Conservation (phyloP, 2,888 invertebrate genomes). For the Rhagonycha fulva region DNA sequence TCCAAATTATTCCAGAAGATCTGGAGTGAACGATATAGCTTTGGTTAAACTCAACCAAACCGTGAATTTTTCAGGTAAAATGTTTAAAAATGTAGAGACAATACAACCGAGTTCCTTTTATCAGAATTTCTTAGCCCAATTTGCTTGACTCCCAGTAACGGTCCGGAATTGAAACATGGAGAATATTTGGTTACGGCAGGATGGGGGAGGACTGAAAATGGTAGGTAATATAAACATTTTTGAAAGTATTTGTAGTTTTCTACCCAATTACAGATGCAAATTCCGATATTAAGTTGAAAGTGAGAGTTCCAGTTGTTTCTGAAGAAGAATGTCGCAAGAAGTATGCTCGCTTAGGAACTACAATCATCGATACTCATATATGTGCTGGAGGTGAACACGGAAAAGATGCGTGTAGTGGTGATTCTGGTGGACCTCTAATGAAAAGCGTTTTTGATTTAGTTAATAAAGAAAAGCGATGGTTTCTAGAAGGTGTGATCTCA, state of each 20-base stretch:
- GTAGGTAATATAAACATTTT: background rate
- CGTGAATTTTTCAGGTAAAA: constrained; percentile 54
- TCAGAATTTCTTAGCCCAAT: constrained; percentile 60
- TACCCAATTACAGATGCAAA: constrained; percentile 31
- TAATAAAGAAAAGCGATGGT: constrained; percentile 50
- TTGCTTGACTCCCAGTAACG: constrained; percentile 56
- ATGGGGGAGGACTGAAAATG: constrained; percentile 12
- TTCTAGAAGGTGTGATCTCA: constrained; percentile 60
- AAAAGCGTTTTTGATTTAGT: constrained; percentile 47
- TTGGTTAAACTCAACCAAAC: constrained; percentile 57
- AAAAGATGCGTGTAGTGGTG: constrained; percentile 66
- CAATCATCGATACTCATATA: constrained; percentile 52
- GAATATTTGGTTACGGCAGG: constrained; percentile 22
- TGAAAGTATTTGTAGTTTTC: background rate
- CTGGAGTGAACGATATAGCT: constrained; percentile 46
- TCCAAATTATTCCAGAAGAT: constrained; percentile 36
- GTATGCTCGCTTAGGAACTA: background rate
- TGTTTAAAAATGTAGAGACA: background rate
- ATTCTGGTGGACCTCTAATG: constrained; percentile 66
- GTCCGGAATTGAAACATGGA: constrained; percentile 3
- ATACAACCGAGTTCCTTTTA: background rate
- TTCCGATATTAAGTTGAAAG: constrained; percentile 35
- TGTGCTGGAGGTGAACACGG: constrained; percentile 70
- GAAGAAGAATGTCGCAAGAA: background rate
- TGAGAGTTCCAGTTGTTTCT: constrained; percentile 1